A percentile compares a stretch with the other conserved stretches of the same genome.
phyloP scores from a whole-genome alignment of 2,888 invertebrate species.

The Mythimna ferrago region DNA sequence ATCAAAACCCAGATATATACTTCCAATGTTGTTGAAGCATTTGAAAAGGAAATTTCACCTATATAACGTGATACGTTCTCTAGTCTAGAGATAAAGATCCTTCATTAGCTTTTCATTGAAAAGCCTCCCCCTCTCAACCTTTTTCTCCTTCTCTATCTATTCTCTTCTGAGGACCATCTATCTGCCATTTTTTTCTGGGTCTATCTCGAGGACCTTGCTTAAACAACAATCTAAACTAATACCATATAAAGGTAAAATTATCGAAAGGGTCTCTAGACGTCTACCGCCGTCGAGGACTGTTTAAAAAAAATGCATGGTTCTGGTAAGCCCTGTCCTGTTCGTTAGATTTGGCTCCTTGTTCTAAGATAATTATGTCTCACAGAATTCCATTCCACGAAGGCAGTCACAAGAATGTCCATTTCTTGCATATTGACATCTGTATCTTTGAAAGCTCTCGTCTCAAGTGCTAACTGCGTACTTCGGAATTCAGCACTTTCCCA shows the following conservation, averaged over 20 bases:
- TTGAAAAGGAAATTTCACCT: neutral
- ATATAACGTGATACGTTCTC: neutral
- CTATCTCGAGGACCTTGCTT: too few species aligned
- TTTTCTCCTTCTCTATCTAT: neutral
- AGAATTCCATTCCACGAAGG: slow-evolving; percentile 13
- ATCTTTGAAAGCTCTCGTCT: slow-evolving; percentile 34
- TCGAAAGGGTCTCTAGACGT: too few species aligned
- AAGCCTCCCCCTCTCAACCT: too few species aligned
- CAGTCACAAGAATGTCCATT: slow-evolving; percentile 22
- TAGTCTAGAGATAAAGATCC: neutral
- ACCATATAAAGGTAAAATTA: too few species aligned
- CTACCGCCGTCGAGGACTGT: too few species aligned
- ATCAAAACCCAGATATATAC: neutral
- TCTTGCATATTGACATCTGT: slow-evolving; percentile 10
- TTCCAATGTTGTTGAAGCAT: too few species aligned
- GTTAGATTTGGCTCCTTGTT: too few species aligned
- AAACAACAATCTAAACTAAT: too few species aligned
- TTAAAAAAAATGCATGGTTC: too few species aligned
- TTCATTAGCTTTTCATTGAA: neutral
- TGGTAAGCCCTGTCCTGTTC: too few species aligned
- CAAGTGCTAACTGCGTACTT: slow-evolving; percentile 29
- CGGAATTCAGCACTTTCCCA: slow-evolving; percentile 59
- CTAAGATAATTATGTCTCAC: neutral
- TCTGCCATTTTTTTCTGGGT: too few species aligned
- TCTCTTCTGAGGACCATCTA: too few species aligned